Percentiles rank a stretch among this genome's conserved stretches.
These are phyloP conservation scores for Neodontobutis hainanensis DNA, from an alignment of 2,113 vertebrate species.

Conservation along the genomic window DNA sequence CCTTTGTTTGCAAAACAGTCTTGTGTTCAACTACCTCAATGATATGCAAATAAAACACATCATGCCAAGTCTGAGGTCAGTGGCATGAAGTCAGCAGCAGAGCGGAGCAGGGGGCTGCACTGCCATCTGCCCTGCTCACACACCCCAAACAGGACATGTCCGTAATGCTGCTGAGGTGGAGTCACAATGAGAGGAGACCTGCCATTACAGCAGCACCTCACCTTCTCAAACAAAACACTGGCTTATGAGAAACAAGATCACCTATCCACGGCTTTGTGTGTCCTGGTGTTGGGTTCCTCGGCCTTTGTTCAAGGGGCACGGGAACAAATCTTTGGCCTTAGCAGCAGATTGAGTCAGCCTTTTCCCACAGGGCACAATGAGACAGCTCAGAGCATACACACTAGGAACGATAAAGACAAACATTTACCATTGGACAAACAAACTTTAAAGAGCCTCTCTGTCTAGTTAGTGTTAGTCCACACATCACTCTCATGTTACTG, in stretches of 20 bases:
- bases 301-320: slow-evolving; percentile 50
- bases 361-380: slow-evolving; percentile 62
- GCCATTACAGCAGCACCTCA: slow-evolving; percentile 58
- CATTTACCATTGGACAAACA: slow-evolving; percentile 53
- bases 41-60: slow-evolving; percentile 45
- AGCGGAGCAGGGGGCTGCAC: slow-evolving; percentile 42
- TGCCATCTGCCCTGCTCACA: slow-evolving; percentile 62
- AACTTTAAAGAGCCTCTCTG: slow-evolving; percentile 54
- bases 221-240: slow-evolving; percentile 48
- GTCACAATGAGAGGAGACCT: slow-evolving; percentile 49
- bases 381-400: slow-evolving; percentile 46
- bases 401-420: slow-evolving; percentile 60
- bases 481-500: too few relatives aligned
- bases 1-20: slow-evolving; percentile 22
- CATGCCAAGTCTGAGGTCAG: slow-evolving; percentile 41
- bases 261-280: slow-evolving; percentile 51
- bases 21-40: slow-evolving; percentile 29
- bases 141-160: slow-evolving; percentile 69
- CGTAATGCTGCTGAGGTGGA: slow-evolving; percentile 33
- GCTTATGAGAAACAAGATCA: slow-evolving; percentile 62
- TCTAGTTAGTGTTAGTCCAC: neutral
- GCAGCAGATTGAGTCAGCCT: slow-evolving; percentile 48
- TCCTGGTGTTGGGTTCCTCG: slow-evolving; percentile 61
- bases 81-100: slow-evolving; percentile 42
- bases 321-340: slow-evolving; percentile 58